These are phyloP conservation scores for Plumapathes pennacea DNA, from an alignment of 92 coral and sea anemone species.

Conservation along the genomic window DNA sequence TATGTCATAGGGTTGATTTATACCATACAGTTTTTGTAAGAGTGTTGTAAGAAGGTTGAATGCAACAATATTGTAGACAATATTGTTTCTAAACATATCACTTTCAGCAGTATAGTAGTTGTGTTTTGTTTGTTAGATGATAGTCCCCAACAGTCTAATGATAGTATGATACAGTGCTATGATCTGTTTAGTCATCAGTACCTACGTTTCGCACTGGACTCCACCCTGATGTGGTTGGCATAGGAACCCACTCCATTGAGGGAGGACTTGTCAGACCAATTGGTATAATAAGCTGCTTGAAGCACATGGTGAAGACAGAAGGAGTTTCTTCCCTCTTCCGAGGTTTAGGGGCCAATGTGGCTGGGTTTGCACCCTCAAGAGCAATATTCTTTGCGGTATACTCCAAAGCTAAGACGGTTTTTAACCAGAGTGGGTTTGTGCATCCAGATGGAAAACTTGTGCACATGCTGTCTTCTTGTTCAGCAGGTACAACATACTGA, in stretches of 20 bases:
- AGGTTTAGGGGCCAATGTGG: constrained; percentile 94
- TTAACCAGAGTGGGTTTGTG: constrained; percentile 78
- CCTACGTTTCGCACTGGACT: constrained; percentile 71
- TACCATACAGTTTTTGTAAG: too few species aligned
- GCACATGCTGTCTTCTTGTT: constrained; percentile 82
- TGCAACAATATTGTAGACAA: too few species aligned
- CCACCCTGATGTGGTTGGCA: constrained; percentile 48
- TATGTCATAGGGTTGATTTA: too few species aligned
- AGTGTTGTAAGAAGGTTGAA: too few species aligned
- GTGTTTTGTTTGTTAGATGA: too few species aligned
- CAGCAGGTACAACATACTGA: constrained; percentile 69
- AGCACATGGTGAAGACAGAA: constrained; percentile 80
- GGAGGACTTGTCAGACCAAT: too few species aligned
- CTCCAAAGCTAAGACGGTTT: constrained; percentile 75
- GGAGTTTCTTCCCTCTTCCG: constrained; percentile 81
- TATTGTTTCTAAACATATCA: too few species aligned
- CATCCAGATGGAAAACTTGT: constrained; percentile 79
- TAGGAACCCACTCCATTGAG: too few species aligned
- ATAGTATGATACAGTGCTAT: too few species aligned
- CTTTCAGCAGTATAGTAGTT: too few species aligned
- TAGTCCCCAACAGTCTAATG: too few species aligned
- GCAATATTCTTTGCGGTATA: constrained; percentile 91
- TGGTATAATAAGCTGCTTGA: constrained; percentile 79
- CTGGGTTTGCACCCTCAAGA: constrained; percentile 97
- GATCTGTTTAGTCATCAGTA: constrained; percentile 86